These are phyloP conservation scores for Oryctolagus cuniculus DNA, from an alignment of 2,113 vertebrate genomes.

Conservation along the genomic window mOryCun1.1 NC_091434.1:80299001-80299500, in stretches of 20 bases:
- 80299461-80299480: slow-evolving; percentile 42
- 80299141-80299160: not conserved
- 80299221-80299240: too few species aligned
- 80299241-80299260: too few species aligned
- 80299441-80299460: slow-evolving; percentile 36
- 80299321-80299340: not conserved
- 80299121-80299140: not conserved
- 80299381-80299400: not conserved
- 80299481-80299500: slow-evolving; percentile 32
- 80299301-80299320: not conserved
- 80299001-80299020: not conserved
- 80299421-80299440: not conserved
- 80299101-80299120: not conserved
- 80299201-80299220: not conserved
- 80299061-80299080: slow-evolving; percentile 15
- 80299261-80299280: not conserved
- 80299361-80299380: slow-evolving; percentile 19
- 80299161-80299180: not conserved
- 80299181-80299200: not conserved
- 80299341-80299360: slow-evolving; percentile 1
- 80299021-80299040: not conserved
- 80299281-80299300: slow-evolving; percentile 15
- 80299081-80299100: not conserved
- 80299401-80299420: slow-evolving; percentile 36
- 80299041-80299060: slow-evolving; percentile 24